Percentiles rank a stretch among this genome's conserved stretches.
Evolutionary conservation across 2,888 invertebrate species (phyloP).

Genomic region (Anthrax anthrax): DNA sequence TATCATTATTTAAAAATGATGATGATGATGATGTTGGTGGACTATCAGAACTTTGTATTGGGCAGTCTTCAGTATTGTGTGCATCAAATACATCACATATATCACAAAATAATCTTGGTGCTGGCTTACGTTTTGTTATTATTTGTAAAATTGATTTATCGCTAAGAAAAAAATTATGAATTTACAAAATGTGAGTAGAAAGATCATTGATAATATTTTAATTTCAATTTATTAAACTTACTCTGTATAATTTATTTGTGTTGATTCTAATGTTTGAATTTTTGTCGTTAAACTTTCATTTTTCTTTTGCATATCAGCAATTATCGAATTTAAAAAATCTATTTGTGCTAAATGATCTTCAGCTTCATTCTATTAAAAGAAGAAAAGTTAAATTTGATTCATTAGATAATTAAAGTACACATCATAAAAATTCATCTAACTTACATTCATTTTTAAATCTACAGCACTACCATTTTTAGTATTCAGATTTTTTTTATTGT

Average conservation of each 20-base stretch:
- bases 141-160: background rate
- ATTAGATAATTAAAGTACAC: too few relatives aligned
- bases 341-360: constrained; percentile 49
- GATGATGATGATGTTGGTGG: constrained; percentile 26
- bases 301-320: constrained; percentile 89
- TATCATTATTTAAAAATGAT: background rate
- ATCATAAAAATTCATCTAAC: too few relatives aligned
- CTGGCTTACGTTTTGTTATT: constrained; percentile 33
- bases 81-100: constrained; percentile 93
- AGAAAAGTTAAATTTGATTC: too few relatives aligned
- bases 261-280: constrained; percentile 58
- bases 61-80: constrained; percentile 97
- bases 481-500: background rate
- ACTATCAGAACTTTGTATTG: constrained; percentile 57
- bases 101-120: constrained; percentile 88
- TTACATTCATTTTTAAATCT: background rate
- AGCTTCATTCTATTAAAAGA: constrained; percentile 36
- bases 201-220: background rate
- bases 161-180: background rate
- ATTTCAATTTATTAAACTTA: constrained; percentile 26
- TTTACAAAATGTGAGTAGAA: background rate
- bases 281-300: constrained; percentile 69
- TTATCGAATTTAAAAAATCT: constrained; percentile 89
- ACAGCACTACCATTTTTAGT: background rate
- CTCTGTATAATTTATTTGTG: constrained; percentile 33